Evolutionary conservation across 2,888 invertebrate genomes (phyloP).

Genomic region (Syrista parreyssii): DNA sequence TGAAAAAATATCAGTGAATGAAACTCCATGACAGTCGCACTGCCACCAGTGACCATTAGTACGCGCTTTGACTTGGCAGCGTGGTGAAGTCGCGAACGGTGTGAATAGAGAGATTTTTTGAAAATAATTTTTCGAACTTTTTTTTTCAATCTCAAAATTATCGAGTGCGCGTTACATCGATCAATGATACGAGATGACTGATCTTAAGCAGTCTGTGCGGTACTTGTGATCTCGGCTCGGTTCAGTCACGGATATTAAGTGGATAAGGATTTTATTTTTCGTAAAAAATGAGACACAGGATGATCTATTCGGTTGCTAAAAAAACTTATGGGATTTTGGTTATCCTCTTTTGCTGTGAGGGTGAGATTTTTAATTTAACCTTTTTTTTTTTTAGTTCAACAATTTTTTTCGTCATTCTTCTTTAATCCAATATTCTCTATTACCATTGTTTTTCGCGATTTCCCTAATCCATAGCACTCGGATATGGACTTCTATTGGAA

Average conservation of each 20-base stretch:
- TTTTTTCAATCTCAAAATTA: background rate
- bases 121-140: background rate
- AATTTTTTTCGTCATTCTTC: background rate
- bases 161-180: background rate
- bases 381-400: background rate
- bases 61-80: background rate
- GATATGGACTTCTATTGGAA: constrained; percentile 56
- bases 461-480: constrained; percentile 39
- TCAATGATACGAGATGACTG: background rate
- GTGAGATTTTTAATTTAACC: background rate
- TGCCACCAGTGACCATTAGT: background rate
- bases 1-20: background rate
- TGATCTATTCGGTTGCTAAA: background rate
- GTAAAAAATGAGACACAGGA: background rate
- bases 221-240: background rate
- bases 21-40: background rate
- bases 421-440: background rate
- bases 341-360: constrained; percentile 27
- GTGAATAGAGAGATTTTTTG: background rate
- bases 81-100: background rate
- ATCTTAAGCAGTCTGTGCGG: background rate
- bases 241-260: background rate
- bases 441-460: constrained; percentile 3
- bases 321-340: constrained; percentile 18
- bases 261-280: background rate